A percentile compares a stretch with the other conserved stretches of the same genome.
Conservation (phyloP, 2,888 invertebrate genomes). For the Odontocerum albicorne region DNA sequence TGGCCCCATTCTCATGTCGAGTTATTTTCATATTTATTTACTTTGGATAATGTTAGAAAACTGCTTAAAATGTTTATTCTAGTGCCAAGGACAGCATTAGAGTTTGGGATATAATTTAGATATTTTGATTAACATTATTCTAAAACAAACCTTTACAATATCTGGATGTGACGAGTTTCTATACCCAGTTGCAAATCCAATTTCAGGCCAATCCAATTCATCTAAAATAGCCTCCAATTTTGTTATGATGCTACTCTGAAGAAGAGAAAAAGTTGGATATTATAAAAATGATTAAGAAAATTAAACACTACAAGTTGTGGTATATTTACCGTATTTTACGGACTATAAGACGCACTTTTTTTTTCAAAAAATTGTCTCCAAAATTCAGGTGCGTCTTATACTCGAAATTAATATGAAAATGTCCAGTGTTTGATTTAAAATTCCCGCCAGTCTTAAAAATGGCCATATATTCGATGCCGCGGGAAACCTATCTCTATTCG, state of each 20-base stretch:
- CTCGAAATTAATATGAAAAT: too few species aligned
- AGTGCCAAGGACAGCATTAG: too few species aligned
- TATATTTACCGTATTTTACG: background rate
- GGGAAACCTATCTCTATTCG: too few species aligned
- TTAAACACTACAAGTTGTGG: background rate
- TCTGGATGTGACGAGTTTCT: slow-evolving; percentile 40
- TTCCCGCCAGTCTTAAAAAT: too few species aligned
- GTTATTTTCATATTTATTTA: background rate
- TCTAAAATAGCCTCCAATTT: slow-evolving; percentile 47
- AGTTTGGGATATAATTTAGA: too few species aligned
- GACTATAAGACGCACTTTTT: too few species aligned
- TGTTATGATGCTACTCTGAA: slow-evolving; percentile 32
- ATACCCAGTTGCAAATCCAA: slow-evolving; percentile 49
- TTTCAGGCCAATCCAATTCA: slow-evolving; percentile 55
- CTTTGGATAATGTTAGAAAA: too few species aligned
- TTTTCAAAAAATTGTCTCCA: too few species aligned
- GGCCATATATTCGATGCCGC: too few species aligned
- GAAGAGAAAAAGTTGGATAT: slow-evolving; percentile 1
- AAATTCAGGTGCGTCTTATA: too few species aligned
- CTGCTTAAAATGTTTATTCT: background rate
- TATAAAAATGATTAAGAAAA: background rate
- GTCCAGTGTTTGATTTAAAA: too few species aligned
- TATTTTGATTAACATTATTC: background rate
- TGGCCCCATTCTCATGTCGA: background rate
- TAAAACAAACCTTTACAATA: slow-evolving; percentile 39